Base-by-base conservation (phyloP, 2,113 vertebrate species). In the Ascaphus truei region DNA sequence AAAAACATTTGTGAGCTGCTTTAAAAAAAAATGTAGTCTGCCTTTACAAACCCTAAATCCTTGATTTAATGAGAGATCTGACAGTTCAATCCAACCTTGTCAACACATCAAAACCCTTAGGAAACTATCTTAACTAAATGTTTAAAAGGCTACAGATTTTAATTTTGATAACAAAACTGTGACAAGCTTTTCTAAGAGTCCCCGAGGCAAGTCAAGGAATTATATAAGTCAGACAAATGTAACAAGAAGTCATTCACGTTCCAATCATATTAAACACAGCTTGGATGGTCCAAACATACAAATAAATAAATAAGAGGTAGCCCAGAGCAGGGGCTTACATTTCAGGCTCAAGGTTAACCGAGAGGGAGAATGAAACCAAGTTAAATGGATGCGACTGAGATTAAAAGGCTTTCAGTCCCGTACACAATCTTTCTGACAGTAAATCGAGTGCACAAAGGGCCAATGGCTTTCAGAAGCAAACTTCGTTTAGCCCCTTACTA, bases 271-370 rank as follows among this genome's bases (percentile, higher is more conserved):
- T 72, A 33, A 69, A 23, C 65, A 56, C 69, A 72, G 7, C 52
- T 71, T 47, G 22, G 0, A 1, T 5, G 3, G 3, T 5, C 16
- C 75, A 68, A 58, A 59, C 66, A 68, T 39, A 67, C 56, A 66
- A 58, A 66, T 66, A 59, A 76, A 73, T 41, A 39, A 68, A n/a
- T n/a, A 72, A 52, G 36, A 43, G 33, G 31, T 20, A 58, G 43
- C 57, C 31, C 27, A 48, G 11, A 73, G 37, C 64, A 50, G 36
- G 60, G 59, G 2, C 39, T 62, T 59, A 27, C 15, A 59, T 2
- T 22, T 15, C 62, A 66, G 16, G 47, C n/a, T 23, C 9, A 62
- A 74, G 67, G 9, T 18, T 63, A 79, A 77, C 60, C 52, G 55
- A 65, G 53, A 62, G 52, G 63, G 66, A 64, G 34, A 18, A 65